Evolutionary conservation across 2,888 invertebrate species (phyloP).

Genomic region (Chymomyza fuscimana): DNA sequence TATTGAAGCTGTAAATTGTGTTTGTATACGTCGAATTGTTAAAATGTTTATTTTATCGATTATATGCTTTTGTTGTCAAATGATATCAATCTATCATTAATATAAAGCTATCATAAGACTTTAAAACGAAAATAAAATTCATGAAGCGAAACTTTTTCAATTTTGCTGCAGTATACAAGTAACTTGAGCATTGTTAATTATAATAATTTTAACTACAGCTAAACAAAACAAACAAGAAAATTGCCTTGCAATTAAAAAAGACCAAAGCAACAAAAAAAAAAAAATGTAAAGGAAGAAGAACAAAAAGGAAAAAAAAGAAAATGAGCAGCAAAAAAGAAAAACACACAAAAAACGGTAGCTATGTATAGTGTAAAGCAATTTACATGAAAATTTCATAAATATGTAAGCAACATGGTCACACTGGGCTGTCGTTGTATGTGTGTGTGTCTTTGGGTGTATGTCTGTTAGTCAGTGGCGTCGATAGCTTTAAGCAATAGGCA

Average conservation of each 20-base stretch:
- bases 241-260: conserved; percentile 61
- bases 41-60: conserved; percentile 21
- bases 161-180: conserved; percentile 18
- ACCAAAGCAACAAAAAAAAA: conserved; percentile 35
- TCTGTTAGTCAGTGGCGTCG: neutral
- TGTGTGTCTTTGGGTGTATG: neutral
- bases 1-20: conserved; percentile 29
- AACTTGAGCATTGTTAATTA: conserved; percentile 48
- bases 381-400: conserved; percentile 73
- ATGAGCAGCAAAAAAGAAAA: conserved; percentile 16
- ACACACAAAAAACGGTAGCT: conserved; percentile 14
- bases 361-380: conserved; percentile 31
- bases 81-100: conserved; percentile 25
- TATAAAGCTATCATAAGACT: neutral
- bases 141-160: conserved; percentile 39
- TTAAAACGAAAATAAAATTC: neutral
- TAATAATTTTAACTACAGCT: conserved; percentile 36
- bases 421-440: neutral
- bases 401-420: conserved; percentile 57
- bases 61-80: conserved; percentile 24
- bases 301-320: conserved; percentile 5
- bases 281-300: neutral
- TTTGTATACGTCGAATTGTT: conserved; percentile 25
- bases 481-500: too few species aligned
- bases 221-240: conserved; percentile 42